phyloP scores from a whole-genome alignment of 2,113 vertebrate genomes.

The Mystacornis crossleyi region DNA sequence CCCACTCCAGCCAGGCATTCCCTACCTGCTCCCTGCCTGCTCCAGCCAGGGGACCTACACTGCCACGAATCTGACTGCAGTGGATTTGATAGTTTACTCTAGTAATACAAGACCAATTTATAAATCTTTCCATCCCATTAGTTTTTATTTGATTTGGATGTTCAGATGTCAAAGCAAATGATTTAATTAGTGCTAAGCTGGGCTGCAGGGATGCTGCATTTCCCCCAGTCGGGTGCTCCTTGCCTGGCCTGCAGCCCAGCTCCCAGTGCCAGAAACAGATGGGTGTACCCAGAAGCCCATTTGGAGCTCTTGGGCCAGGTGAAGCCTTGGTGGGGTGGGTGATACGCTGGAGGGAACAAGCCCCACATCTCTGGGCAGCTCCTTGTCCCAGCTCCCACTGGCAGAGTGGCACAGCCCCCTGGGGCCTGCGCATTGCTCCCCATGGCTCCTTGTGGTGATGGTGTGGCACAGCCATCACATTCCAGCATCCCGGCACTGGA shows the following conservation, averaged over 20 bases:
- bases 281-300: background rate
- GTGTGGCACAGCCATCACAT: background rate
- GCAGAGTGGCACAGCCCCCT: background rate
- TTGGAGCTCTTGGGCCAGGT: background rate
- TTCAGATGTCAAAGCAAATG: background rate
- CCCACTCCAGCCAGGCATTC: background rate
- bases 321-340: background rate
- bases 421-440: background rate
- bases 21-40: background rate
- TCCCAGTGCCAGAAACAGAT: fast-evolving
- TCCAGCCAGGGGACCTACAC: background rate
- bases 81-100: background rate
- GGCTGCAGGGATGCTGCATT: background rate
- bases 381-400: fast-evolving
- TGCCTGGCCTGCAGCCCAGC: background rate
- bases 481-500: background rate
- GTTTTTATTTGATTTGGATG: conserved; percentile 52
- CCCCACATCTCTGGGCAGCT: background rate
- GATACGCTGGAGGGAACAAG: background rate
- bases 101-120: background rate
- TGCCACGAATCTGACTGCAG: background rate
- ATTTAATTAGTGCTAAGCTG: conserved; percentile 34
- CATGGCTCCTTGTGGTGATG: background rate
- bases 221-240: background rate
- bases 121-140: conserved; percentile 48